A percentile compares a stretch with the other conserved stretches of the same genome.
These are phyloP conservation scores for Halcyon chelicuti DNA, from an alignment of 2,797 vertebrate genomes.

Conservation along the genomic window DNA sequence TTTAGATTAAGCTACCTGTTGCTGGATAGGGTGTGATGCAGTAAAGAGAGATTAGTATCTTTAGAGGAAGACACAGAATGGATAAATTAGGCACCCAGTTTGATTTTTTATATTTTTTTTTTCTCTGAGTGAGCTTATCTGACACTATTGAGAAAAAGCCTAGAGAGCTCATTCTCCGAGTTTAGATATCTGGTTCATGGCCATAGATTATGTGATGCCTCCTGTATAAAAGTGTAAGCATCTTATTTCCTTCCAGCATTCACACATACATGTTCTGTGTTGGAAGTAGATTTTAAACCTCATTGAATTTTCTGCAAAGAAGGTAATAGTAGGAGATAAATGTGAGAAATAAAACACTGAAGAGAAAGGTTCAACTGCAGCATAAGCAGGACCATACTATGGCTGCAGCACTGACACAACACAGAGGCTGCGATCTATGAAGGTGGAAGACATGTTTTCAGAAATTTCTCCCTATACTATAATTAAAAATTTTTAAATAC, in stretches of 20 bases:
- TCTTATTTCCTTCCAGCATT: background rate
- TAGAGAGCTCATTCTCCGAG: background rate
- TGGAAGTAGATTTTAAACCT: background rate
- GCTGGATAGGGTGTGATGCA: background rate
- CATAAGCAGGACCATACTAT: background rate
- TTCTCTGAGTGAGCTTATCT: background rate
- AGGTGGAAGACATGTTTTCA: background rate
- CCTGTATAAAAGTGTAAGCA: background rate
- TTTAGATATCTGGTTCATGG: background rate
- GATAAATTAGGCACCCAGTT: background rate
- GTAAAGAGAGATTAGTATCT: background rate
- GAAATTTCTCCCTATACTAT: background rate
- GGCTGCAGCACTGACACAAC: background rate
- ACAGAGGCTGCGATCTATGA: background rate
- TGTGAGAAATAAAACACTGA: background rate
- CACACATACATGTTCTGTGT: background rate
- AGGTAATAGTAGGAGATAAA: background rate
- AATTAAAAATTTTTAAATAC: background rate
- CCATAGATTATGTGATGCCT: background rate
- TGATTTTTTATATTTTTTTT: no score
- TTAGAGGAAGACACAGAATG: background rate
- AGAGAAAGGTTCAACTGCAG: background rate
- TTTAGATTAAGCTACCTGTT: background rate
- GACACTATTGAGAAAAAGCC: background rate
- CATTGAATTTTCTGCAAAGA: background rate